A percentile compares a stretch with the other conserved stretches of the same genome.
Conservation (phyloP, 30 jellyfish, hydroid and myxozoan genomes). For the Morbakka virulenta region DNA sequence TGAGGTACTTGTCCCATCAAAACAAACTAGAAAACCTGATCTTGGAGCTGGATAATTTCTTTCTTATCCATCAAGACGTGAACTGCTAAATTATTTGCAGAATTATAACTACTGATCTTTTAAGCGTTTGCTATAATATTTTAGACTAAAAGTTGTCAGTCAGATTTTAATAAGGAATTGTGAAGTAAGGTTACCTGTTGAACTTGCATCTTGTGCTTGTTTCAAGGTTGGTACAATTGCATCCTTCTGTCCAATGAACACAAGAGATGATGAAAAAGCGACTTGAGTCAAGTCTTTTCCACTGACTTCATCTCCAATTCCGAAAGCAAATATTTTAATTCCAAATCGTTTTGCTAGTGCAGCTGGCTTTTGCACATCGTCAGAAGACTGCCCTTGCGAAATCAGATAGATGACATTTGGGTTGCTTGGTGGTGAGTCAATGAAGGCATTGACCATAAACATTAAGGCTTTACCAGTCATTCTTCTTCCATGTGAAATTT, state of each 20-base stretch:
- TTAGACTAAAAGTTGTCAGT: too few species aligned
- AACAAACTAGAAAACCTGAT: not conserved
- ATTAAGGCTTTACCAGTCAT: constrained; percentile 68
- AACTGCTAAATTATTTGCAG: not conserved
- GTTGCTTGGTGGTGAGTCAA: constrained; percentile 95
- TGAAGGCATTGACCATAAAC: constrained; percentile 65
- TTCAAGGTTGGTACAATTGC: constrained; percentile 68
- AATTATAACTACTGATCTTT: too few species aligned
- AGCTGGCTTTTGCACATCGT: constrained; percentile 70
- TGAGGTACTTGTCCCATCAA: too few species aligned
- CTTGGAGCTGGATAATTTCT: not conserved
- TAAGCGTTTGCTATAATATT: too few species aligned
- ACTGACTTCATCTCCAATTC: constrained; percentile 79
- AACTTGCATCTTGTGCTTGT: constrained; percentile 53
- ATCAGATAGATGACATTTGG: constrained; percentile 75
- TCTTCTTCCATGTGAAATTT: constrained; percentile 63
- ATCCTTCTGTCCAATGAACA: constrained; percentile 50
- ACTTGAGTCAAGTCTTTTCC: constrained; percentile 63
- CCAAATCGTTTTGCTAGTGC: constrained; percentile 80
- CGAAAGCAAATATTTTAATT: constrained; percentile 68
- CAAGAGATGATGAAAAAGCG: constrained; percentile 66
- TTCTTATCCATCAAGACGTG: not conserved
- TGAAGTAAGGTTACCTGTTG: constrained; percentile 60
- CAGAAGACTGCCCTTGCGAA: constrained; percentile 81
- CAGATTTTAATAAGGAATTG: too few species aligned